phyloP scores from a whole-genome alignment of 2,888 invertebrate genomes.

The Augochlorella aurata region DNA sequence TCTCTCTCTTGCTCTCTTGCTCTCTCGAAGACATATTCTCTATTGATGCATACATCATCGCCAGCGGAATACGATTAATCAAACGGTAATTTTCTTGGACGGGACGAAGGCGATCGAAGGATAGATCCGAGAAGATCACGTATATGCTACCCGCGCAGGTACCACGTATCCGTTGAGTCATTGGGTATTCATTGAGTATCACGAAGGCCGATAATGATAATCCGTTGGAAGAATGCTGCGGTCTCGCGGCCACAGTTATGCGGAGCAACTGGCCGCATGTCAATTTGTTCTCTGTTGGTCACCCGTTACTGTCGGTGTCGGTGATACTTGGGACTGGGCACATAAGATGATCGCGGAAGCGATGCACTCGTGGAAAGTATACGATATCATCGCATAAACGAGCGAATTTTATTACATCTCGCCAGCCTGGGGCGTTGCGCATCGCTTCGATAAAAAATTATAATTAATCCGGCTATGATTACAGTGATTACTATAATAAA shows the following conservation, averaged over 20 bases:
- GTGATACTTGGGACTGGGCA: constrained; percentile 36
- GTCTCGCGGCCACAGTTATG: constrained; percentile 60
- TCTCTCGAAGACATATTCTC: neutral
- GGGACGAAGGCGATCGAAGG: constrained; percentile 16
- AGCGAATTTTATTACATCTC: neutral
- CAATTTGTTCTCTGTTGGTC: constrained; percentile 55
- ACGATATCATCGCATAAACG: constrained; percentile 13
- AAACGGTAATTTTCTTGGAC: constrained; percentile 30
- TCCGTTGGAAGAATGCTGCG: constrained; percentile 64
- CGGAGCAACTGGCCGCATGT: constrained; percentile 62
- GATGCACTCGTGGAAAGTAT: constrained; percentile 25
- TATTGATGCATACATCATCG: neutral
- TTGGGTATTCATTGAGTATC: constrained; percentile 67
- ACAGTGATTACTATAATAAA: neutral
- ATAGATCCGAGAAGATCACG: constrained; percentile 38
- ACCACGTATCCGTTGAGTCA: constrained; percentile 47
- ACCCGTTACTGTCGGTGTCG: constrained; percentile 44
- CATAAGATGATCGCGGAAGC: constrained; percentile 49
- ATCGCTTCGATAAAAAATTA: neutral
- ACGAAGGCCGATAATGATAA: constrained; percentile 65
- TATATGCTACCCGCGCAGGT: constrained; percentile 34
- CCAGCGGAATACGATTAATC: constrained; percentile 10
- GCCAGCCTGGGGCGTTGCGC: neutral
- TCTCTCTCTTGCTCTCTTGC: neutral
- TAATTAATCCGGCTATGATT: neutral